Conservation (phyloP, 2,888 invertebrate species). For the Cordilura impudica region DNA sequence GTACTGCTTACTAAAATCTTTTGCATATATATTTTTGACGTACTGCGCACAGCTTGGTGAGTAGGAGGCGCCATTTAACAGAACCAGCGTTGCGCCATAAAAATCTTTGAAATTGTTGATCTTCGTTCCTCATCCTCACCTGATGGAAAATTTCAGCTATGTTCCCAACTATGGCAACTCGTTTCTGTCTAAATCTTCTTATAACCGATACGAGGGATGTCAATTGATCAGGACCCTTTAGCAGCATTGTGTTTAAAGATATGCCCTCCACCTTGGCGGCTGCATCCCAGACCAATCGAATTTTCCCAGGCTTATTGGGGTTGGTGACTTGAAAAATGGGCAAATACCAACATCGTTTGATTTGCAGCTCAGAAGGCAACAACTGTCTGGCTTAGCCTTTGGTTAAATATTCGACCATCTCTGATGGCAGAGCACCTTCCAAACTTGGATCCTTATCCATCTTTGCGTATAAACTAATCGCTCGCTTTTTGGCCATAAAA, state of each 20-base stretch:
- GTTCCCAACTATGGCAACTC: constrained; percentile 69
- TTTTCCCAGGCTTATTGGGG: constrained; percentile 64
- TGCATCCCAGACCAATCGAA: constrained; percentile 70
- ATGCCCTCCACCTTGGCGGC: constrained; percentile 66
- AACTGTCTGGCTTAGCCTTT: background rate
- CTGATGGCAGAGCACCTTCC: background rate
- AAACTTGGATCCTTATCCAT: constrained; percentile 15
- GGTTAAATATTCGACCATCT: constrained; percentile 27
- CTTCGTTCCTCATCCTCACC: constrained; percentile 44
- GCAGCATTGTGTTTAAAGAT: constrained; percentile 68
- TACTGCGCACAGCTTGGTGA: constrained; percentile 62
- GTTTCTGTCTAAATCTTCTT: constrained; percentile 72
- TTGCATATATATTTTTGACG: constrained; percentile 40
- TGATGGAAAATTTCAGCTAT: constrained; percentile 36
- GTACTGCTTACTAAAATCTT: constrained; percentile 9
- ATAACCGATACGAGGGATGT: constrained; percentile 69
- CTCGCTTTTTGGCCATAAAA: constrained; percentile 27
- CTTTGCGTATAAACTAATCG: background rate
- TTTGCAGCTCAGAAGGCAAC: too few species aligned
- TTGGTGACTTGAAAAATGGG: constrained; percentile 66
- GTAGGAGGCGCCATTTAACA: constrained; percentile 22
- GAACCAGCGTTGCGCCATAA: constrained; percentile 16
- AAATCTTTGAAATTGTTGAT: constrained; percentile 39
- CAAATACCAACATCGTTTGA: constrained; percentile 62
- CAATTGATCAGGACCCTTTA: constrained; percentile 71